A percentile compares a stretch with the other conserved stretches of the same genome.
Evolutionary conservation across 2,797 vertebrate genomes (phyloP).

Genomic region (Sebastes cheni): DNA sequence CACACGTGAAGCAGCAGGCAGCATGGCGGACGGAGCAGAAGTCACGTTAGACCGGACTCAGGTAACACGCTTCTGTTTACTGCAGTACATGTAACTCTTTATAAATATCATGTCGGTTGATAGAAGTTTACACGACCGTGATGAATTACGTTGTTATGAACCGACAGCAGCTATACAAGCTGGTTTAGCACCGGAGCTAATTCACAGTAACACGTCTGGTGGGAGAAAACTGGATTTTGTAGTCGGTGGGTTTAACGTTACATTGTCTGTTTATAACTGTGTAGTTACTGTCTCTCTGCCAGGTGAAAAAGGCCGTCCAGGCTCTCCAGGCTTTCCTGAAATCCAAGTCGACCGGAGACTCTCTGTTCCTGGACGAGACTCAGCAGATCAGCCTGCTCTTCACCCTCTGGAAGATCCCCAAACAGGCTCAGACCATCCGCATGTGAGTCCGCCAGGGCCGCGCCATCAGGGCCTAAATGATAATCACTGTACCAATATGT

Average conservation of each 20-base stretch:
- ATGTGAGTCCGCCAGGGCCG: constrained; percentile 80
- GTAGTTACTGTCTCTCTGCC: neutral
- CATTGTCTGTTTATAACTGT: neutral
- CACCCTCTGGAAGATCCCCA: constrained; percentile 88
- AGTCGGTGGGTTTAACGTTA: neutral
- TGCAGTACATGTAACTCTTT: fast-evolving
- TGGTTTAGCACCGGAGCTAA: constrained; percentile 39
- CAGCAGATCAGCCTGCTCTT: constrained; percentile 84
- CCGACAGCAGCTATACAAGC: neutral
- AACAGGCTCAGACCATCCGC: constrained; percentile 77
- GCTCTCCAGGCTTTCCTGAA: constrained; percentile 83
- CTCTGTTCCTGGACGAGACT: constrained; percentile 77
- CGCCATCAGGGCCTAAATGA: too few species aligned
- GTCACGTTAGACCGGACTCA: constrained; percentile 62
- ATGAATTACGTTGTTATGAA: fast-evolving
- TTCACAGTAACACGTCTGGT: too few species aligned
- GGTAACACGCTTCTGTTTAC: constrained; percentile 40
- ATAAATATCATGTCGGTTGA: fast-evolving
- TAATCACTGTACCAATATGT: fast-evolving
- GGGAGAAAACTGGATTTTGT: neutral
- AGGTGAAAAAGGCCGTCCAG: constrained; percentile 88
- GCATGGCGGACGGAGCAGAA: constrained; percentile 66
- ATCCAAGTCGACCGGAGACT: constrained; percentile 61
- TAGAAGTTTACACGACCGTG: fast-evolving
- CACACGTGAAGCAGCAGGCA: constrained; percentile 66